Evolutionary conservation across 2,888 invertebrate species (phyloP), one percentile per base, ranked within the genome.

Genomic region (Drosophila siamana): DNA sequence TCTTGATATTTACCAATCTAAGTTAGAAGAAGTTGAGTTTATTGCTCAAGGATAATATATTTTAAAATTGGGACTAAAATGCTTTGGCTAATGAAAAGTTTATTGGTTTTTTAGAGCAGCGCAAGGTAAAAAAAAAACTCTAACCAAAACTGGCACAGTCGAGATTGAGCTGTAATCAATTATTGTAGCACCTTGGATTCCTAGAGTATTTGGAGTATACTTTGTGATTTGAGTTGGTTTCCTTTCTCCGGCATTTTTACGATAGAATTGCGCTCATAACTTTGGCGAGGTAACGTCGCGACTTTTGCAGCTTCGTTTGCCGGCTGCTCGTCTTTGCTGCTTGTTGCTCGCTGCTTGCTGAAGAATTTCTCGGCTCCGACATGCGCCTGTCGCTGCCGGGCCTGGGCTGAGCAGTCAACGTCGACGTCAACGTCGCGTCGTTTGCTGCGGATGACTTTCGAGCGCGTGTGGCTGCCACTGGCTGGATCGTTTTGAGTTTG

Each of bases 191-290:
- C 60, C 24, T 24, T 6, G 15, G 15, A 33, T 44, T 52, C 13
- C 16, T 5, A 76, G 77, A 15, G 77, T 68, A 72, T 72, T 6
- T 28, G 3, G 13, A 11, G 19, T 36, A n/a, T 52, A 41, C 19
- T 19, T 26, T 38, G 15, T 26, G 15, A 13, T 7, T 22, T 6
- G 2, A 36, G 3, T 7, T 54, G 72, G 57, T 62, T 65, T 61
- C 56, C 52, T 78, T 82, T 80, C 74, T 82, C 57, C 68, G 33
- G 84, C 78, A 82, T 82, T 89, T 88, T 89, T 88, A 87, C 83
- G 87, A 88, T 78, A 78, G 78, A 87, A 83, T 83, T 87, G 89
- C 85, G 74, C 89, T 88, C 89, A 85, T 88, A 87, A 85, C 80
- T 88, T 86, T 82, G 60, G 73, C 70, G 62, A 62, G 60, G 59